Evolutionary conservation across 2,888 invertebrate genomes (phyloP), one percentile per base, ranked within the genome.

Genomic region (Eledona agricola): DNA sequence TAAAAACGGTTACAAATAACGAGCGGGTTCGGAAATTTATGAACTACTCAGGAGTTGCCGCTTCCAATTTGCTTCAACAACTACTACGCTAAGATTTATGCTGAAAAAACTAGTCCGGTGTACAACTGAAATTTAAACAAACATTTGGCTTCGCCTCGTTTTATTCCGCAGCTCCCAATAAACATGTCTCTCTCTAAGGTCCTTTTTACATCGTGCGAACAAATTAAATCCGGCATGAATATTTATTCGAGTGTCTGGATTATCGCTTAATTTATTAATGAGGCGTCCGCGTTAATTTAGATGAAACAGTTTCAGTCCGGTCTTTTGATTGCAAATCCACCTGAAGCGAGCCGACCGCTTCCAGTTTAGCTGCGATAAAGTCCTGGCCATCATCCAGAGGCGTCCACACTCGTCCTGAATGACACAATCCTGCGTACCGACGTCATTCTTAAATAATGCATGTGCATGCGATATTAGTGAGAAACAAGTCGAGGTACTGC

Each of bases 1-100:
- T 71, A 71, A 69, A 69, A 65, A 59, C 58, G 62, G 61, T 61
- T 66, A 63, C 65, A 64, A 63, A 65, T 63, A 62, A 45, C 49
- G 26, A 34, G 34, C 5, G 20, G 5, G 7, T 25, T 13, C 11
- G 9, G n/a, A 13, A 45, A 45, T 45, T 45, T 45, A 45, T 31
- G n/a, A n/a, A n/a, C n/a, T n/a, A n/a, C n/a, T n/a, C n/a, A n/a
- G n/a, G n/a, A n/a, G n/a, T n/a, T n/a, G n/a, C n/a, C n/a, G n/a
- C n/a, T n/a, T n/a, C n/a, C n/a, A n/a, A n/a, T n/a, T n/a, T n/a
- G n/a, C n/a, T n/a, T n/a, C n/a, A n/a, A n/a, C n/a, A n/a, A n/a
- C n/a, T n/a, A n/a, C n/a, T n/a, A n/a, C n/a, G n/a, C n/a, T n/a
- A n/a, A n/a, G n/a, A n/a, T n/a, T n/a, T n/a, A n/a, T n/a, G n/a